A percentile compares a stretch with the other conserved stretches of the same genome.
Evolutionary conservation across 2,113 vertebrate genomes (phyloP).

Genomic region (Athene cunicularia): DNA sequence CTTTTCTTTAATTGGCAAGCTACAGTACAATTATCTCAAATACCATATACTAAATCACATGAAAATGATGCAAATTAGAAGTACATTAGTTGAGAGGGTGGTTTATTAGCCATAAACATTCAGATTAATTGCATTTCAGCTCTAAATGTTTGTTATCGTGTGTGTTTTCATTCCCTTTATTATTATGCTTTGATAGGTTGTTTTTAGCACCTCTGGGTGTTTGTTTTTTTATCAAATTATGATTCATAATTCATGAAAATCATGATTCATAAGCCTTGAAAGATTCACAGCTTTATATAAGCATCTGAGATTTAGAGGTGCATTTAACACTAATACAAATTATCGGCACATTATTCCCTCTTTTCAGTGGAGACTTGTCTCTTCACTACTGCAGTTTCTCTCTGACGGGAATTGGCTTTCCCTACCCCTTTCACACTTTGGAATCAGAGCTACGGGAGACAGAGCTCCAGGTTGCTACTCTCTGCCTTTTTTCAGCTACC

Average conservation of each 20-base stretch:
- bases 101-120: slow-evolving; percentile 13
- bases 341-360: not conserved
- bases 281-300: not conserved
- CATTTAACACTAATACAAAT: not conserved
- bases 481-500: not conserved
- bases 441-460: not conserved
- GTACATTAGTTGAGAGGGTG: not conserved
- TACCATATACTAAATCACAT: not conserved
- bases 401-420: not conserved
- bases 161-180: not conserved
- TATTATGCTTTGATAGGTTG: not conserved
- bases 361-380: not conserved
- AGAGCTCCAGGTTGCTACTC: not conserved
- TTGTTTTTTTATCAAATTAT: not conserved
- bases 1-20: not conserved
- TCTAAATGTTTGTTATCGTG: not conserved
- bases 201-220: not conserved
- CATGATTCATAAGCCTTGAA: not conserved
- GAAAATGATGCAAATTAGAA: not conserved
- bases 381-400: not conserved
- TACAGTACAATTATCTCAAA: not conserved
- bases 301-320: not conserved
- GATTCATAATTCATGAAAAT: slow-evolving; percentile 11
- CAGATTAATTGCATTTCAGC: not conserved
- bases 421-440: not conserved